Percentiles rank a stretch among this genome's conserved stretches.
Evolutionary conservation across 2,113 vertebrate species (phyloP).

Genomic region (Myotis brandtii): DNA sequence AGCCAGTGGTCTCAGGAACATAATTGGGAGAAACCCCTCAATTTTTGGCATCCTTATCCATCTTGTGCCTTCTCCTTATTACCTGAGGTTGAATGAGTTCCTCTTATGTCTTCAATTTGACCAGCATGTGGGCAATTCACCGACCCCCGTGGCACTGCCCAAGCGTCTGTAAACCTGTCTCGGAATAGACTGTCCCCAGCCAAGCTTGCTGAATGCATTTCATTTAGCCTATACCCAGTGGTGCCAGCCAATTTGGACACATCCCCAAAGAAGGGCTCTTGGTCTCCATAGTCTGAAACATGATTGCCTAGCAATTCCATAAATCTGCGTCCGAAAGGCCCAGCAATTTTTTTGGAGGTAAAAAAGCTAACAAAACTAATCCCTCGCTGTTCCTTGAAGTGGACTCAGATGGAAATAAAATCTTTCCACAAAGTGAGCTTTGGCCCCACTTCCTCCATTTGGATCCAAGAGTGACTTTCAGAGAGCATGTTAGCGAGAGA

Average conservation of each 20-base stretch:
- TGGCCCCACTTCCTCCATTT: constrained; percentile 76
- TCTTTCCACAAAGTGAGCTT: constrained; percentile 82
- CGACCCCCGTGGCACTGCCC: not conserved
- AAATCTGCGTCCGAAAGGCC: constrained; percentile 69
- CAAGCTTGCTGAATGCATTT: constrained; percentile 34
- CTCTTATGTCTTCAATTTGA: not conserved
- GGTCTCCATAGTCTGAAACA: constrained; percentile 55
- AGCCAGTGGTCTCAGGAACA: not conserved
- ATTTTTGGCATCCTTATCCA: not conserved
- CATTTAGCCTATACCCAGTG: constrained; percentile 50
- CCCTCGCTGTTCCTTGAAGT: constrained; percentile 83
- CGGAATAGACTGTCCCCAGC: not conserved
- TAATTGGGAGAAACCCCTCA: accelerated
- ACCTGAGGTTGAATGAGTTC: not conserved
- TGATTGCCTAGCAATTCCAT: constrained; percentile 51
- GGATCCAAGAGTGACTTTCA: constrained; percentile 83
- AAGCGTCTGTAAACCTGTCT: not conserved
- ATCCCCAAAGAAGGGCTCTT: constrained; percentile 6
- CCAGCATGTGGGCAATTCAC: not conserved
- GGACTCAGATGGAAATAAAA: constrained; percentile 87
- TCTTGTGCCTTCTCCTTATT: not conserved
- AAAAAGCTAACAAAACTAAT: constrained; percentile 78
- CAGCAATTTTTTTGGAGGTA: constrained; percentile 69
- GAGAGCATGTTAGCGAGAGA: constrained; percentile 72
- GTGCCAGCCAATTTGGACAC: constrained; percentile 61